A percentile compares a stretch with the other conserved stretches of the same genome.
Evolutionary conservation across 2,797 vertebrate species (phyloP).

Genomic region (Lepus townsendii): DNA sequence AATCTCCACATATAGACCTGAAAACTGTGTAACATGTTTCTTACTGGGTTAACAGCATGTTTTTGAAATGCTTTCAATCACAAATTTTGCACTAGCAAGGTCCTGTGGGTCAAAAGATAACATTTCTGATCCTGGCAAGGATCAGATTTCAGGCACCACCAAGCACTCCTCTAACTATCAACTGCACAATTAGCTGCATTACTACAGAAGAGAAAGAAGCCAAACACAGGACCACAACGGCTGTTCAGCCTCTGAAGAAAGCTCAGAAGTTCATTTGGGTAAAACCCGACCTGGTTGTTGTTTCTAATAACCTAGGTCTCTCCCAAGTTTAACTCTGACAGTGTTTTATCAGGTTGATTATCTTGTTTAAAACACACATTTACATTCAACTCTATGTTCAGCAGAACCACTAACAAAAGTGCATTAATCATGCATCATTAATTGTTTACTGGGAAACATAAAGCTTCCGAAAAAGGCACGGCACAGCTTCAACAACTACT

Average conservation of each 20-base stretch:
- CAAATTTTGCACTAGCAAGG: slow-evolving; percentile 36
- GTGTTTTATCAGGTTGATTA: no score
- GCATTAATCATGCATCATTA: not conserved
- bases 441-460: not conserved
- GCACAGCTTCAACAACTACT: not conserved
- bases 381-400: not conserved
- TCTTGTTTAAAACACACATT: no score
- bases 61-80: slow-evolving; percentile 34
- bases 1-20: not conserved
- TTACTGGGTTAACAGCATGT: not conserved
- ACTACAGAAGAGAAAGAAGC: not conserved
- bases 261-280: no score
- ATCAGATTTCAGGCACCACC: slow-evolving; percentile 50
- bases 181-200: slow-evolving; percentile 42
- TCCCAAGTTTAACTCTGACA: not conserved
- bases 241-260: not conserved
- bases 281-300: not conserved
- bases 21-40: not conserved
- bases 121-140: slow-evolving; percentile 42
- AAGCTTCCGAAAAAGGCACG: not conserved
- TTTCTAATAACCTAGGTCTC: slow-evolving; percentile 10
- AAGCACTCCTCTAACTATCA: slow-evolving; percentile 53
- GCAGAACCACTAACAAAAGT: not conserved
- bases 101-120: slow-evolving; percentile 17
- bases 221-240: not conserved